phyloP scores from a whole-genome alignment of 2,797 vertebrate genomes.

The Cossypha niveicapilla region DNA sequence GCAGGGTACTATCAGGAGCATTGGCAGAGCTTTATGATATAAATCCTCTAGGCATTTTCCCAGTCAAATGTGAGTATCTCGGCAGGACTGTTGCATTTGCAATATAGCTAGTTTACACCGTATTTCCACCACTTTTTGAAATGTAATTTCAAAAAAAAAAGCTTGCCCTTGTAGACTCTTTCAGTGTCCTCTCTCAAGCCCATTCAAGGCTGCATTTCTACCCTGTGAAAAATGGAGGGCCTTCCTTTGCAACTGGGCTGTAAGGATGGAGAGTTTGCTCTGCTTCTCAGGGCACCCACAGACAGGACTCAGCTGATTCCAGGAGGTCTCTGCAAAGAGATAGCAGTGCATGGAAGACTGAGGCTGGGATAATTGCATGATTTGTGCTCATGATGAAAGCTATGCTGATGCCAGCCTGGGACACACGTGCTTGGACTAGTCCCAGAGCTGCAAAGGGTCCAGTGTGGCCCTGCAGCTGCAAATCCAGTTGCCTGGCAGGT shows the following conservation, averaged over 20 bases:
- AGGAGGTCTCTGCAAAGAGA: background rate
- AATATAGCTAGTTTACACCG: background rate
- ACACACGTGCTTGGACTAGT: background rate
- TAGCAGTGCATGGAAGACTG: background rate
- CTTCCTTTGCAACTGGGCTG: background rate
- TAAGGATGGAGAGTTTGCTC: background rate
- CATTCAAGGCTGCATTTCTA: background rate
- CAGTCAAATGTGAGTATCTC: background rate
- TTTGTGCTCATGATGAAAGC: slow-evolving; percentile 24
- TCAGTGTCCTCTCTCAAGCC: background rate
- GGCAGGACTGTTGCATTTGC: background rate
- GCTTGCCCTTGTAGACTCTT: accelerated
- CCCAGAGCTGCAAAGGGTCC: background rate
- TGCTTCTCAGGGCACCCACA: accelerated
- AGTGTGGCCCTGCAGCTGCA: background rate
- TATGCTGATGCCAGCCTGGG: background rate
- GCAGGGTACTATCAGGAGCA: background rate
- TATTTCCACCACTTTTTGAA: background rate
- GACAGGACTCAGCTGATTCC: background rate
- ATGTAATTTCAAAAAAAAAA: background rate
- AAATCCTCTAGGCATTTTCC: background rate
- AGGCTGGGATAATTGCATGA: slow-evolving; percentile 19
- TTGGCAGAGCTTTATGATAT: background rate
- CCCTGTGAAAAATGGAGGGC: background rate
- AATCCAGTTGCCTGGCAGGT: background rate